Evolutionary conservation across 1,140 invertebrate genomes (phyloP), one percentile per base, ranked within the genome.

Genomic region (Diprion similis): DNA sequence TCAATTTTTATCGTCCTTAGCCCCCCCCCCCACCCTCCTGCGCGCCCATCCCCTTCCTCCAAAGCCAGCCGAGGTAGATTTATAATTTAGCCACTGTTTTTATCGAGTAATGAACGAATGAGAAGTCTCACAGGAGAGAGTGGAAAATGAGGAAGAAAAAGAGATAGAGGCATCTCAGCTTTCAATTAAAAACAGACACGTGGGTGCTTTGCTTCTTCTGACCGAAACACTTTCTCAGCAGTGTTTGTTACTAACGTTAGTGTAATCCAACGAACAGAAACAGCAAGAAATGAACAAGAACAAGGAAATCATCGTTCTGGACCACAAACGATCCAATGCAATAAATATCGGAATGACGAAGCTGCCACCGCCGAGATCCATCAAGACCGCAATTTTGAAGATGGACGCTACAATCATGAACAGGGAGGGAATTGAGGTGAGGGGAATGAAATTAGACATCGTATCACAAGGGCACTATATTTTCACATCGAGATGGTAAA

Each of bases 341-440:
- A 99, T 99, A 78, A 99, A 99, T 86, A 99, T 99, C 81, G 97
- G 97, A n/a, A 96, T 99, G 93, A 99, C 98, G 10, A 99, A 99
- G 85, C 89, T 99, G 76, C 98, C 99, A 37, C 98, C 97, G 8
- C 96, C 98, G 3, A 91, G 98, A 73, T 97, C 97, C 4, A 99
- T 99, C 74, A 99, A 99, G 86, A 96, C 96, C 24, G 98, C 98
- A 68, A 99, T 99, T 79, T 89, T 99, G 78, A 99, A 99, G 90
- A 99, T 99, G 97, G 99, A 99, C 86, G 95, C 95, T 0, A 97
- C 97, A 0, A 98, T 99, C 71, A 97, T 99, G 89, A 99, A 98
- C 79, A 91, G 98, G 80, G 99, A 99, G 89, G 97, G 97, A 64
- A 99, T 99, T 75, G 98, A 99, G 90, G 93, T 94, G 84, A 87